These are phyloP conservation scores for Caenorhabditis sulstoni DNA, from an alignment of 2,888 invertebrate species.

Conservation along the genomic window DNA sequence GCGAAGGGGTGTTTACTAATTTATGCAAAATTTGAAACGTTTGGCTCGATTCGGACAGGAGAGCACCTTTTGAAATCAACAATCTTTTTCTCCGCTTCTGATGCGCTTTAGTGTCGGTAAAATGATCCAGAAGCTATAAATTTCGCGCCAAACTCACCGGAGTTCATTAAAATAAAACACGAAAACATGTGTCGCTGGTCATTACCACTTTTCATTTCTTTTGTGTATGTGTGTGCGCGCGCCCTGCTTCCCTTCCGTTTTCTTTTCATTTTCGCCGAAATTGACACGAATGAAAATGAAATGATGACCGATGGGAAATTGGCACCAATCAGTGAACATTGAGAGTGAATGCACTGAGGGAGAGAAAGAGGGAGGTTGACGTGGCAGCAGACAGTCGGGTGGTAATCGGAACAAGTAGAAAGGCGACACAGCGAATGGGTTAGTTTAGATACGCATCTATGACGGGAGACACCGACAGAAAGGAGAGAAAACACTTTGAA, in stretches of 20 bases:
- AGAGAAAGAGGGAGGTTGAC: not conserved
- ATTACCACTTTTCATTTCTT: not conserved
- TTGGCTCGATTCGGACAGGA: too few species aligned
- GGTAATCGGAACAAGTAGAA: too few species aligned
- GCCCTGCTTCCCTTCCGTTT: too few species aligned
- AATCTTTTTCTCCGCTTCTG: not conserved
- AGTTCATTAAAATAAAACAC: not conserved
- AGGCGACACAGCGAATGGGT: too few species aligned
- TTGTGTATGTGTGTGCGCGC: too few species aligned
- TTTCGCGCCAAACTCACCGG: not conserved
- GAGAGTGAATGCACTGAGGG: not conserved
- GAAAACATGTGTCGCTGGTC: not conserved
- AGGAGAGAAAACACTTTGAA: too few species aligned
- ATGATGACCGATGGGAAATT: slow-evolving; percentile 9
- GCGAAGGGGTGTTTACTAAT: not conserved
- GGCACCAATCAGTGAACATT: slow-evolving; percentile 1
- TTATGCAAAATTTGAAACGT: slow-evolving; percentile 37
- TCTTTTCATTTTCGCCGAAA: not conserved
- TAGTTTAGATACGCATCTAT: too few species aligned
- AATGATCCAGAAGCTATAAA: too few species aligned
- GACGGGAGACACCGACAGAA: too few species aligned
- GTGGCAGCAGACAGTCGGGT: not conserved
- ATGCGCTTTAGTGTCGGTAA: too few species aligned
- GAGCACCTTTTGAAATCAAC: too few species aligned
- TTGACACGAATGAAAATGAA: not conserved